These are phyloP conservation scores for Neoscelio sp. DNA, from an alignment of 2,888 invertebrate genomes.

Conservation along the genomic window DNA sequence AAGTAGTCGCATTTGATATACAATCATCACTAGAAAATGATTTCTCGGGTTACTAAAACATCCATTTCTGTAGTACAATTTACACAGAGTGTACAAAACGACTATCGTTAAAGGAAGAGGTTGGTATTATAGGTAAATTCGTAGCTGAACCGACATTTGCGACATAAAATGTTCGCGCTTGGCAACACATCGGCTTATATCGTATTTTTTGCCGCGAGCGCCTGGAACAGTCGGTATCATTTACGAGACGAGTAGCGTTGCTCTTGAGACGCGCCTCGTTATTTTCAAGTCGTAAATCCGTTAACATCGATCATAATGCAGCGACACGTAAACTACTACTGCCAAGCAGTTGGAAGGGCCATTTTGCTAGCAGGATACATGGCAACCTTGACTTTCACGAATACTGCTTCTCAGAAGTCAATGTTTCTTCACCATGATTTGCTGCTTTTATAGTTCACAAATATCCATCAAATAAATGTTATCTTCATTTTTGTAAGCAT, in stretches of 20 bases:
- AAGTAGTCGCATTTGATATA: no score
- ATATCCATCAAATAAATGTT: no score
- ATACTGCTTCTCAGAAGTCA: slow-evolving; percentile 15
- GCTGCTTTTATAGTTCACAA: slow-evolving; percentile 2
- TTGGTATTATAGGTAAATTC: not conserved
- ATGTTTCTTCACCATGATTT: not conserved
- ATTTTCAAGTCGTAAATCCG: slow-evolving; percentile 36
- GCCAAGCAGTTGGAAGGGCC: slow-evolving; percentile 6
- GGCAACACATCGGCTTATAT: slow-evolving; percentile 25
- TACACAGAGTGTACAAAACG: no score
- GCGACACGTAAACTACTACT: slow-evolving; percentile 16
- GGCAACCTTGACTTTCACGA: slow-evolving; percentile 40
- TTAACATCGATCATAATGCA: slow-evolving; percentile 36
- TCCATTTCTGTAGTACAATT: no score
- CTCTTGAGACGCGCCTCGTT: slow-evolving; percentile 31
- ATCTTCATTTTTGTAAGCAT: slow-evolving; percentile 24
- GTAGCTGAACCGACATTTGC: not conserved
- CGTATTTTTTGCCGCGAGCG: slow-evolving; percentile 32
- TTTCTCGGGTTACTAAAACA: no score
- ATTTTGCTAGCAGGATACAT: slow-evolving; percentile 1
- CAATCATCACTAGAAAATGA: no score
- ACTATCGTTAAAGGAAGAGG: not conserved
- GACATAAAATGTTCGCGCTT: slow-evolving; percentile 14
- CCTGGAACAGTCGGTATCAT: slow-evolving; percentile 19
- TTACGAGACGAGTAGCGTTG: slow-evolving; percentile 34